Conservation (phyloP, 2,888 invertebrate genomes). For the Octodonta nipae region DNA sequence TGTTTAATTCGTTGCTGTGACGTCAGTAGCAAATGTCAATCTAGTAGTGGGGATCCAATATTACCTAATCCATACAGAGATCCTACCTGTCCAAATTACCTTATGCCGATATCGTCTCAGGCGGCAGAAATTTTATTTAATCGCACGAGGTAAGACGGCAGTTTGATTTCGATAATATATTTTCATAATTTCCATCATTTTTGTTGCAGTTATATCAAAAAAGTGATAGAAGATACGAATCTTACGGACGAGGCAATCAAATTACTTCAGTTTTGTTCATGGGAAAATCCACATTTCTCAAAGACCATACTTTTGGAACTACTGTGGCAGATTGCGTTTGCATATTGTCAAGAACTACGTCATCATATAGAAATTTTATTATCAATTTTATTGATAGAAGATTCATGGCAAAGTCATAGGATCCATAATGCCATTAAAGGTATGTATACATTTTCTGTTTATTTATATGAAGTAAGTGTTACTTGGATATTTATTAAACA, state of each 20-base stretch:
- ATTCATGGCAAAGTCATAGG: conserved; percentile 90
- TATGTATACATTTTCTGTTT: conserved; percentile 1
- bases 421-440: conserved; percentile 86
- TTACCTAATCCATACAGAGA: conserved; percentile 67
- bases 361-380: conserved; percentile 82
- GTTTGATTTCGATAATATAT: no score
- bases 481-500: background rate
- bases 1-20: conserved; percentile 85
- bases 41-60: conserved; percentile 41
- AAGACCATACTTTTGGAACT: conserved; percentile 78
- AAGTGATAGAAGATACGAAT: conserved; percentile 87
- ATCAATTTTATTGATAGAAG: conserved; percentile 77
- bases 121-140: conserved; percentile 74
- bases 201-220: conserved; percentile 69
- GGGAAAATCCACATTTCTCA: conserved; percentile 93
- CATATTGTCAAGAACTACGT: conserved; percentile 86
- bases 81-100: conserved; percentile 43
- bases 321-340: conserved; percentile 78
- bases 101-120: conserved; percentile 56
- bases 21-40: conserved; percentile 44
- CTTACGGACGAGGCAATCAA: conserved; percentile 82
- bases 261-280: conserved; percentile 83
- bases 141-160: conserved; percentile 50
- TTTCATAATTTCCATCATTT: no score
- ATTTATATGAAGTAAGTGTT: background rate